Percentiles rank a stretch among this genome's conserved stretches.
phyloP scores from a whole-genome alignment of 2,113 vertebrate species.

The Dicaeum eximium region DNA sequence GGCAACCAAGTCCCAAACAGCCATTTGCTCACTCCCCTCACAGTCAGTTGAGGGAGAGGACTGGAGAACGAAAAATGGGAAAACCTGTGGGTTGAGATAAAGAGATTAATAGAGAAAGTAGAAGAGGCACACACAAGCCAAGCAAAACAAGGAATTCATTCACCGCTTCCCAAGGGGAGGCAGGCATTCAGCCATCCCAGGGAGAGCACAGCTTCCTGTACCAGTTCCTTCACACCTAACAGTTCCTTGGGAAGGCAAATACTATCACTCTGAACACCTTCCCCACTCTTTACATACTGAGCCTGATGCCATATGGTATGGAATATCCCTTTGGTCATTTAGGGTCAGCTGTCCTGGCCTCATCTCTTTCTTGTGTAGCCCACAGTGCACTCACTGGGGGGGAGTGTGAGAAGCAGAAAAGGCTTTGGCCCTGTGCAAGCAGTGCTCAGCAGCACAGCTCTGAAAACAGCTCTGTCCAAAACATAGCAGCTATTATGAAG shows the following conservation, averaged over 20 bases:
- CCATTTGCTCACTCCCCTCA: background rate
- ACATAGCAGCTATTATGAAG: background rate
- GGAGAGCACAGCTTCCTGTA: background rate
- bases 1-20: background rate
- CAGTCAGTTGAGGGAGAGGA: background rate
- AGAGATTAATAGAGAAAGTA: background rate
- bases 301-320: no score
- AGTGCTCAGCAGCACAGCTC: background rate
- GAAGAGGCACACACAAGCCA: background rate
- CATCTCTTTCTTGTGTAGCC: background rate
- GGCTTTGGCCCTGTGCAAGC: background rate
- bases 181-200: background rate
- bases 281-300: background rate
- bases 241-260: background rate
- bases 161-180: rapidly evolving
- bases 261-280: background rate
- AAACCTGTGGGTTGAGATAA: background rate
- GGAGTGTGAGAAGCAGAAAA: background rate
- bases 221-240: background rate
- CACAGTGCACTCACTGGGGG: background rate
- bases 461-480: background rate
- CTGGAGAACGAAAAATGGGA: background rate
- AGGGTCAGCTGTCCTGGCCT: background rate
- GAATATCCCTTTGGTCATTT: background rate
- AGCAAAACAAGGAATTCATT: background rate